Evolutionary conservation across 2,113 vertebrate genomes (phyloP).

Genomic region (Trogon melanurus): DNA sequence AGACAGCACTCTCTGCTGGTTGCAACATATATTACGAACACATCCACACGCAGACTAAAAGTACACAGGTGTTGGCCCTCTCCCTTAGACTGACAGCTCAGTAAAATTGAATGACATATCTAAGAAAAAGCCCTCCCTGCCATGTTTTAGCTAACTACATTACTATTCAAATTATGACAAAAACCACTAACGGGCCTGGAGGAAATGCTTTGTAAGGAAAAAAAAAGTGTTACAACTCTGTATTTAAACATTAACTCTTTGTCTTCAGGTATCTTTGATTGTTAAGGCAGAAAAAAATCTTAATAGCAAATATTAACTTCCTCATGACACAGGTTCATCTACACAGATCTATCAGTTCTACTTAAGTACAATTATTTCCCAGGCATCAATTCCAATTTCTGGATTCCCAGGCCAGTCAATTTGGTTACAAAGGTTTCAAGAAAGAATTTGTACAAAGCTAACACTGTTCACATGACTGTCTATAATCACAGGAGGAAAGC

Average conservation of each 20-base stretch:
- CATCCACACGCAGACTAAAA: fast-evolving
- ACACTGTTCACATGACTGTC: neutral
- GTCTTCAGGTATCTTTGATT: neutral
- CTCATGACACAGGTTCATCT: neutral
- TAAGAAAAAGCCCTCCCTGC: neutral
- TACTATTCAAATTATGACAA: neutral
- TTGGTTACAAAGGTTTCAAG: neutral
- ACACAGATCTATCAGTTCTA: neutral
- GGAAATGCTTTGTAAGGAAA: neutral
- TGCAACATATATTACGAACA: neutral
- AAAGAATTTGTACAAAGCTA: neutral
- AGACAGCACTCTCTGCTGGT: conserved; percentile 62
- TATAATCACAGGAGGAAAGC: neutral
- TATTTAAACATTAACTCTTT: neutral
- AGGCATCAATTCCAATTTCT: neutral
- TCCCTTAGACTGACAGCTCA: neutral
- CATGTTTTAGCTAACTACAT: neutral
- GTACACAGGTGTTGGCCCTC: too few relatives aligned
- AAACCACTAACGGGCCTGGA: neutral
- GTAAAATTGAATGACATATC: neutral
- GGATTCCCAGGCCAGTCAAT: neutral
- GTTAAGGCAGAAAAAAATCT: neutral
- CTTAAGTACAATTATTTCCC: neutral
- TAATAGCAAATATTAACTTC: neutral
- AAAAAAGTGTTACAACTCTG: neutral